phyloP scores from a whole-genome alignment of 2,888 invertebrate species.

The Rhogogaster chlorosoma region DNA sequence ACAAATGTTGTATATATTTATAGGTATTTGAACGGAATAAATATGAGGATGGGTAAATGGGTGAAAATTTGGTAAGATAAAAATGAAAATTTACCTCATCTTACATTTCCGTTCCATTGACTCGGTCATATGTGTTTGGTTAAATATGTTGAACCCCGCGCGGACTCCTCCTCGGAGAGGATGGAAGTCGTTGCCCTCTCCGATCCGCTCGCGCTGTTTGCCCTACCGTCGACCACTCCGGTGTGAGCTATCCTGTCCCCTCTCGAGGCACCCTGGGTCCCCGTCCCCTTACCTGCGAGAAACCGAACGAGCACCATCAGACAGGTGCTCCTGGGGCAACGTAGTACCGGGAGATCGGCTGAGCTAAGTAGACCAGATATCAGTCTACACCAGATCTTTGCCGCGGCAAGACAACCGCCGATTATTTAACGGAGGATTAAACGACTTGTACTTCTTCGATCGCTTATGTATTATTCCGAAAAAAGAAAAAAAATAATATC shows the following conservation, averaged over 20 bases:
- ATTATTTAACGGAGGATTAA: conserved; percentile 6
- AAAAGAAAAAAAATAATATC: no score
- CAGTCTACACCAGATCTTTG: conserved; percentile 76
- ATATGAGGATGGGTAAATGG: conserved; percentile 18
- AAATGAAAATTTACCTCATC: not conserved
- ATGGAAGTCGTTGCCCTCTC: conserved; percentile 75
- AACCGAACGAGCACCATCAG: conserved; percentile 28
- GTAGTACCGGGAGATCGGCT: conserved; percentile 69
- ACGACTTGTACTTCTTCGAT: not conserved
- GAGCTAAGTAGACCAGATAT: conserved; percentile 77
- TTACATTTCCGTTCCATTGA: conserved; percentile 37
- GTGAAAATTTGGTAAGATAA: not conserved
- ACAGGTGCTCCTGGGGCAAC: conserved; percentile 46
- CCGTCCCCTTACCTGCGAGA: conserved; percentile 34
- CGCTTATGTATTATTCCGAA: not conserved
- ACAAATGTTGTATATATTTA: not conserved
- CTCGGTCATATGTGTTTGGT: conserved; percentile 64
- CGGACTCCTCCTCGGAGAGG: conserved; percentile 53
- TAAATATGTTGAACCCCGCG: conserved; percentile 69
- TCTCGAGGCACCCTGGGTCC: conserved; percentile 54
- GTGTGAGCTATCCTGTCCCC: conserved; percentile 56
- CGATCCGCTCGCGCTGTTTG: conserved; percentile 64
- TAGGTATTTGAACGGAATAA: not conserved
- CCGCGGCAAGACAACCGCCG: conserved; percentile 68
- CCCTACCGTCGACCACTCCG: conserved; percentile 61